A percentile compares a stretch with the other conserved stretches of the same genome.
Evolutionary conservation across 2,797 vertebrate genomes (phyloP).

Genomic region (Rhinogobio ventralis): DNA sequence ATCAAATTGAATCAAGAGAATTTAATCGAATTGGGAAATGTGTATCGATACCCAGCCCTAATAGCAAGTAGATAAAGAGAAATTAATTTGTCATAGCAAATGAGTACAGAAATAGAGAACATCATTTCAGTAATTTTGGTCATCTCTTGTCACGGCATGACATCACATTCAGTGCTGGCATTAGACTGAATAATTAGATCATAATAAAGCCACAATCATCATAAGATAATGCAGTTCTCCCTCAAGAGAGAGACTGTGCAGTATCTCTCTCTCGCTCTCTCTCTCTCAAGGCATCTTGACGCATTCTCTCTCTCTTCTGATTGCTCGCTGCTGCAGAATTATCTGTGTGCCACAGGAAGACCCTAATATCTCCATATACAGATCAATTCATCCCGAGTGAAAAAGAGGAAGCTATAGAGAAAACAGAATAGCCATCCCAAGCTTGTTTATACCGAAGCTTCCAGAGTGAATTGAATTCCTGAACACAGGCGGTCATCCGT

Average conservation of each 20-base stretch:
- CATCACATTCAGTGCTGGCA: not conserved
- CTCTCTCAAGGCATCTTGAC: slow-evolving; percentile 20
- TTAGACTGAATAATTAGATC: slow-evolving; percentile 37
- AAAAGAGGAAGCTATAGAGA: slow-evolving; percentile 27
- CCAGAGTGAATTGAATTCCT: slow-evolving; percentile 34
- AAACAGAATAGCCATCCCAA: slow-evolving; percentile 34
- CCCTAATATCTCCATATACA: slow-evolving; percentile 34
- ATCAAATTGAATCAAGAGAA: not conserved
- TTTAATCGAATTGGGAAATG: not conserved
- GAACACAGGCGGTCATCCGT: slow-evolving; percentile 33
- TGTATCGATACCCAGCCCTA: not conserved
- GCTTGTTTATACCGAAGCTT: slow-evolving; percentile 39
- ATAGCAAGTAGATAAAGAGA: not conserved
- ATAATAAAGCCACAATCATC: slow-evolving; percentile 25
- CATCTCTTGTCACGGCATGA: slow-evolving; percentile 1
- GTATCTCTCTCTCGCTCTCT: not conserved
- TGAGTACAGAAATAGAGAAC: not conserved
- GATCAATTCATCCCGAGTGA: slow-evolving; percentile 31
- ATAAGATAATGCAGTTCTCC: slow-evolving; percentile 9
- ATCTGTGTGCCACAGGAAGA: slow-evolving; percentile 36
- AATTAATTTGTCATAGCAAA: not conserved
- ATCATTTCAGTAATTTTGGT: not conserved
- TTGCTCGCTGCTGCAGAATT: slow-evolving; percentile 12
- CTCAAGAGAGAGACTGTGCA: not conserved
- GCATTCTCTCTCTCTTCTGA: not conserved